These are phyloP conservation scores for Bradypodion pumilum DNA, from an alignment of 2,797 vertebrate genomes.

Conservation along the genomic window DNA sequence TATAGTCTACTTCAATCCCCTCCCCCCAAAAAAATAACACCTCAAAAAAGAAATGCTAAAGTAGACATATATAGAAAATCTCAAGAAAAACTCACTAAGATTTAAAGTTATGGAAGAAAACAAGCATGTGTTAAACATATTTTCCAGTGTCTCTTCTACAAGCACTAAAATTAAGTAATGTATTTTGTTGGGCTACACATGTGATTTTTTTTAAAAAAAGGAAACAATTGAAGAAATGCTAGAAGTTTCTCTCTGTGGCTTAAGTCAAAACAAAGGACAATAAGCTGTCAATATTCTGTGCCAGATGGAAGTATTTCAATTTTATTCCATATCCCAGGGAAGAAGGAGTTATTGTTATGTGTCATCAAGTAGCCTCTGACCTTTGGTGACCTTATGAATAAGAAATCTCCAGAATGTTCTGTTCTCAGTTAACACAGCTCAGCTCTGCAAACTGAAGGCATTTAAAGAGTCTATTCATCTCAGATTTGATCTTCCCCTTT, in stretches of 20 bases:
- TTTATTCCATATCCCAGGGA: background rate
- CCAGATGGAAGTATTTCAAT: background rate
- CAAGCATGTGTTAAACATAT: constrained; percentile 20
- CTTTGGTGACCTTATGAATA: no score
- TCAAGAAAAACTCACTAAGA: constrained; percentile 23
- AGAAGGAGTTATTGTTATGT: no score
- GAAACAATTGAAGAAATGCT: background rate
- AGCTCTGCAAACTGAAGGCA: no score
- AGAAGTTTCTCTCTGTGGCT: background rate
- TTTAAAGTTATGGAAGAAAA: constrained; percentile 8
- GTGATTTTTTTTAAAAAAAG: background rate
- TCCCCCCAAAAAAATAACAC: background rate
- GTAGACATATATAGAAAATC: constrained; percentile 18
- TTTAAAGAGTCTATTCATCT: no score
- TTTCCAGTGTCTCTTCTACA: constrained; percentile 9
- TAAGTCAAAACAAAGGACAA: background rate
- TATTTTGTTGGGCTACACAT: background rate
- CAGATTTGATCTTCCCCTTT: no score
- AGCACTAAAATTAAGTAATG: constrained; percentile 8
- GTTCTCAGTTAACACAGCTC: no score
- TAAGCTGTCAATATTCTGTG: background rate
- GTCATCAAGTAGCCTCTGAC: no score
- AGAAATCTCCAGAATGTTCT: no score
- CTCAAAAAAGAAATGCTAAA: constrained; percentile 6
- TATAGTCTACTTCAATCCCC: background rate